Base-by-base conservation (phyloP, 2,888 invertebrate genomes). In the Aleiodes alternator region DNA sequence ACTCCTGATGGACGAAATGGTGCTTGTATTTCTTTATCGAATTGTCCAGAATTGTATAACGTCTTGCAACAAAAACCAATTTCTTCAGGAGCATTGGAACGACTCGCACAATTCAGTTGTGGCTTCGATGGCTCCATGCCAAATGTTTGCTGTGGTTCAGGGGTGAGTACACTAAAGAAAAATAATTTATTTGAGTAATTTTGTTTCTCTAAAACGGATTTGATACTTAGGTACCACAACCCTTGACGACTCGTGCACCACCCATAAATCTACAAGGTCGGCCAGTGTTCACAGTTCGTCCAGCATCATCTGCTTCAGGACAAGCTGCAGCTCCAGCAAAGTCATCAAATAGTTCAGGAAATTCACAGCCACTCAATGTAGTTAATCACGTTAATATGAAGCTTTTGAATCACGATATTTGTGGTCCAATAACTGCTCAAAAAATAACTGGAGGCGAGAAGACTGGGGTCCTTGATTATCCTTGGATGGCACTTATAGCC, bases 401-500 rank as follows among this genome's bases (percentile, higher is more conserved):
- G 56, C 80, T 91, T 1, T 78, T 92, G 14, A 86, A 90, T 55
- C 70, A 81, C 11, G 76, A 81, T n/a, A 80, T 88, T 0, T 95
- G 95, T 83, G 95, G 95, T 0, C 87, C 87, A 0, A 84, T 92
- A 6, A 90, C 90, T 11, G 87, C 90, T 7, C 90, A 91, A 59
- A 92, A 92, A 81, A 92, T 95, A 64, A 89, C 92, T 31, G 92
- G 92, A 3, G 95, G 95, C 0, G 91, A 92, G 59, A 89, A 90
- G 75, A 93, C 95, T 0, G 87, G 87, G 0, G 85, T 94, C 4
- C 92, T 91, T 55, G 93, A 95, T 81, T 94, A 92, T 88, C 95
- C 95, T 0, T 95, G 95, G 95, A 93, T 95, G 94, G 94, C 93
- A 0, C 89, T 95, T 1, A 85, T 95, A n/a, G 92, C 92, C 1